A percentile compares a stretch with the other conserved stretches of the same genome.
Evolutionary conservation across 2,888 invertebrate genomes (phyloP).

Genomic region (Malthinus flaveolus): DNA sequence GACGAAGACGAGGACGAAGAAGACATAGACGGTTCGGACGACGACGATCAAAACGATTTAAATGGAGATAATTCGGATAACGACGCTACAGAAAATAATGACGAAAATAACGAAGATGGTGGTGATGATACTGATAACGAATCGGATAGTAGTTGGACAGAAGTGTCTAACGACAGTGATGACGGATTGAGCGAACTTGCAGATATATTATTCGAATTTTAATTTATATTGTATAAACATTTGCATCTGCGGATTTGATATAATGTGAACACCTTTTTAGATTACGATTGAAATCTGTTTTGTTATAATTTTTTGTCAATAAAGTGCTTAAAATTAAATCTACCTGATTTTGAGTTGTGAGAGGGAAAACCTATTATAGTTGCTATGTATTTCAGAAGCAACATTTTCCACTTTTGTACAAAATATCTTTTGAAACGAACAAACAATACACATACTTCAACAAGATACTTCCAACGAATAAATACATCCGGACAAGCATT

Average conservation of each 20-base stretch:
- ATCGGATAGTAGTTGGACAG: constrained; percentile 36
- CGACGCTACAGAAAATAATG: constrained; percentile 32
- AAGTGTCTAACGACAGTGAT: constrained; percentile 34
- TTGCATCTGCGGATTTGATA: neutral
- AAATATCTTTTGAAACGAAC: too few relatives aligned
- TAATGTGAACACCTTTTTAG: neutral
- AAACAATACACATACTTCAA: too few relatives aligned
- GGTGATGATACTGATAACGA: constrained; percentile 31
- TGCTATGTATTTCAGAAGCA: too few relatives aligned
- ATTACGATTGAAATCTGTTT: neutral
- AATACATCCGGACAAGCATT: too few relatives aligned
- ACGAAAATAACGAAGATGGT: constrained; percentile 31
- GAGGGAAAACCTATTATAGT: too few relatives aligned
- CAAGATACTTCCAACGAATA: too few relatives aligned
- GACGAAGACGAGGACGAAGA: constrained; percentile 66
- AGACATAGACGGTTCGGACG: constrained; percentile 63
- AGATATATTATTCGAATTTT: constrained; percentile 34
- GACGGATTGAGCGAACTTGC: constrained; percentile 36
- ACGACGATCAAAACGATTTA: constrained; percentile 51
- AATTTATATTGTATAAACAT: constrained; percentile 2
- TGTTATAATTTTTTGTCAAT: neutral
- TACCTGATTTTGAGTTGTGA: neutral
- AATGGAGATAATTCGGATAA: constrained; percentile 33
- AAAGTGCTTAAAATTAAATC: neutral
- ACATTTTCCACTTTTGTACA: too few relatives aligned